phyloP scores from a whole-genome alignment of 2,113 vertebrate genomes.

The Heterotilapia buettikoferi region DNA sequence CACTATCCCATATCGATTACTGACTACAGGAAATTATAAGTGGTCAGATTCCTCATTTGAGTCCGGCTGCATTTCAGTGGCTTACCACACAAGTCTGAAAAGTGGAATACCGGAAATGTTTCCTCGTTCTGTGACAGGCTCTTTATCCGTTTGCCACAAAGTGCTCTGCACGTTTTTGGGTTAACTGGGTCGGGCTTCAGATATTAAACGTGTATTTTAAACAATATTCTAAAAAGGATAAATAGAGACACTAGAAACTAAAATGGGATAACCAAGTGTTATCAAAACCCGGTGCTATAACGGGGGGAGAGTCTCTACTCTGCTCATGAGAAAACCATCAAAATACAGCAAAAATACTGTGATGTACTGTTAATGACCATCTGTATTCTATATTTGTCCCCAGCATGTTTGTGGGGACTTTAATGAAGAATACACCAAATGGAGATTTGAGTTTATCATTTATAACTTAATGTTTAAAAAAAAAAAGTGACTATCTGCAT shows the following conservation, averaged over 20 bases:
- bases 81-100: not conserved
- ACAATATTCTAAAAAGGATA: not conserved
- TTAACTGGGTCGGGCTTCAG: not conserved
- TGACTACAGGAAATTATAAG: not conserved
- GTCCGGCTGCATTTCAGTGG: not conserved
- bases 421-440: fast-evolving
- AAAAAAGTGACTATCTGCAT: not conserved
- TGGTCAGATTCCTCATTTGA: not conserved
- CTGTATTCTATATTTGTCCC: not conserved
- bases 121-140: fast-evolving
- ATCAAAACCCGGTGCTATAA: fast-evolving
- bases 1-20: not conserved
- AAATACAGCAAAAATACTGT: not conserved
- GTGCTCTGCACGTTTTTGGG: not conserved
- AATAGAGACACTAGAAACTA: not conserved
- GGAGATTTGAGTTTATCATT: not conserved
- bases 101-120: not conserved
- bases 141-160: not conserved
- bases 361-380: not conserved
- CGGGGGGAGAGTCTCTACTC: fast-evolving
- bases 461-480: not conserved
- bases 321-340: fast-evolving
- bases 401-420: not conserved
- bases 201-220: not conserved
- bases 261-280: not conserved